These are phyloP conservation scores for Agrypnus murinus DNA, from an alignment of 2,888 invertebrate species.

Conservation along the genomic window DNA sequence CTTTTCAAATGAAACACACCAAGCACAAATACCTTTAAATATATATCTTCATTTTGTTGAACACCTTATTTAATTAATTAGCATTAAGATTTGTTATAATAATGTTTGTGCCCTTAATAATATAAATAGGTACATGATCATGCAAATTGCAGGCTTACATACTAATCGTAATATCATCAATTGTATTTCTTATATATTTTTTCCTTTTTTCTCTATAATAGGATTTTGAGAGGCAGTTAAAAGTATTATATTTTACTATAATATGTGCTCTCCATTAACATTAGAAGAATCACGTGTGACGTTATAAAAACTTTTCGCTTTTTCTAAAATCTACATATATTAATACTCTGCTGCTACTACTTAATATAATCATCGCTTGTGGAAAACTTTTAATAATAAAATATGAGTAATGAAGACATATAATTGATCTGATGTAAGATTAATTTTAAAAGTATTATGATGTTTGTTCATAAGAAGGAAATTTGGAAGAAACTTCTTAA, in stretches of 20 bases:
- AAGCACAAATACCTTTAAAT: not conserved
- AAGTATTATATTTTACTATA: not conserved
- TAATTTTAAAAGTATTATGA: not conserved
- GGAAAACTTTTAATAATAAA: conserved; percentile 16
- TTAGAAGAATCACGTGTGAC: conserved; percentile 10
- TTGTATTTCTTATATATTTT: conserved; percentile 6
- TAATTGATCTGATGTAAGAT: not conserved
- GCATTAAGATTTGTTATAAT: not conserved
- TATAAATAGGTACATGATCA: conserved; percentile 8
- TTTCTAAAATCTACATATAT: not conserved
- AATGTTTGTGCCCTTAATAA: conserved; percentile 30
- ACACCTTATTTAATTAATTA: not conserved
- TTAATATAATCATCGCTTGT: not conserved
- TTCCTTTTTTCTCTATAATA: no score
- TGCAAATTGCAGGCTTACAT: conserved; percentile 27
- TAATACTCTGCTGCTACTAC: not conserved
- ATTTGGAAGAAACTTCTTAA: not conserved
- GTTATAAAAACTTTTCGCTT: conserved; percentile 2
- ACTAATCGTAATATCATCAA: not conserved
- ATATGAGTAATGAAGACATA: not conserved
- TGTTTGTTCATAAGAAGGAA: no score
- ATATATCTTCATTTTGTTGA: not conserved
- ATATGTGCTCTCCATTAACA: conserved; percentile 16
- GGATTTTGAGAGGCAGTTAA: conserved; percentile 18
- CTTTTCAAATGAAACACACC: conserved; percentile 11